Evolutionary conservation across 1,140 invertebrate genomes (phyloP).

Genomic region (Tribolium madens): DNA sequence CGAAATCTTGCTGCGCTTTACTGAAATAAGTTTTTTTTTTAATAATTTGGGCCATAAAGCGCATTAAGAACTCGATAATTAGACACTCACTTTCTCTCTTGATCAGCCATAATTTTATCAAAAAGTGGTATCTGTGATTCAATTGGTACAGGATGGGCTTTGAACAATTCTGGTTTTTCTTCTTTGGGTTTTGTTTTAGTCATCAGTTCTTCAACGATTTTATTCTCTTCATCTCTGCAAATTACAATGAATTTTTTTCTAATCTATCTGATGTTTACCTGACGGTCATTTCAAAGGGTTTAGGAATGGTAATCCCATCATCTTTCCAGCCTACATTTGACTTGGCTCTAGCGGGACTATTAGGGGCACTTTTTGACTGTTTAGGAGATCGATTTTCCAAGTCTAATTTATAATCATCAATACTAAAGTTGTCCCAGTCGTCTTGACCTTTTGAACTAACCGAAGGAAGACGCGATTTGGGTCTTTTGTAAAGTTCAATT

Average conservation of each 20-base stretch:
- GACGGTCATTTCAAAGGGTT: constrained; percentile 76
- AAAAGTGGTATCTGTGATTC: constrained; percentile 77
- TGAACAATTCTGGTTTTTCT: constrained; percentile 67
- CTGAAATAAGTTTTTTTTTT: too few species aligned
- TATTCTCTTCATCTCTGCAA: constrained; percentile 74
- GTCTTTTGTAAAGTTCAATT: neutral
- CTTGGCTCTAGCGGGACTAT: constrained; percentile 67
- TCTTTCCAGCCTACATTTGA: constrained; percentile 61
- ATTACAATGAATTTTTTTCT: constrained; percentile 36
- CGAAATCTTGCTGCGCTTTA: too few species aligned
- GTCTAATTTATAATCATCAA: constrained; percentile 55
- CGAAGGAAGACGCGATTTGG: constrained; percentile 45
- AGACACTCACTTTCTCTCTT: constrained; percentile 76
- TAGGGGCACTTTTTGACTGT: constrained; percentile 68
- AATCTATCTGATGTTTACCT: constrained; percentile 65
- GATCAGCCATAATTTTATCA: constrained; percentile 76
- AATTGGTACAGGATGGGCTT: constrained; percentile 74
- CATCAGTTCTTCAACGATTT: constrained; percentile 68
- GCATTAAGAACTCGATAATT: neutral
- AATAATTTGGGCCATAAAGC: too few species aligned
- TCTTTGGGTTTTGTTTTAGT: constrained; percentile 67
- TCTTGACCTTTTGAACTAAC: constrained; percentile 50
- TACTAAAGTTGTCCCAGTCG: constrained; percentile 60
- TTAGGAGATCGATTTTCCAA: constrained; percentile 50
- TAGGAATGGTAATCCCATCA: constrained; percentile 71